phyloP scores from a whole-genome alignment of 2,888 invertebrate genomes.

The Chromoteleia sp. region DNA sequence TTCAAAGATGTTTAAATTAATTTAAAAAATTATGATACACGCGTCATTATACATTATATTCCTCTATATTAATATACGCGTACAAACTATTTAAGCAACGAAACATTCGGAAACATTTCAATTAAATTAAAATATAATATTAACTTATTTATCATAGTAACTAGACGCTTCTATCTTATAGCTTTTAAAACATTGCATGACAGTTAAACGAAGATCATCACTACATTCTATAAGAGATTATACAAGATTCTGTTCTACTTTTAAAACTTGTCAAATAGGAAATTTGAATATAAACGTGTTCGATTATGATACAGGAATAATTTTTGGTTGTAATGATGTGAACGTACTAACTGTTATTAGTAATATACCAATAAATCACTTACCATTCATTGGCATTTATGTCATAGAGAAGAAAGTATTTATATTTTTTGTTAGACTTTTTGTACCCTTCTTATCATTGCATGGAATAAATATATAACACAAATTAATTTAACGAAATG shows the following conservation, averaged over 20 bases:
- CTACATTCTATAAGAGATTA: conserved; percentile 24
- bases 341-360: conserved; percentile 40
- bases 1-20: too few relatives aligned
- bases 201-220: conserved; percentile 15
- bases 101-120: too few relatives aligned
- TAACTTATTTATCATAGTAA: not conserved
- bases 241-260: conserved; percentile 50
- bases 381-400: conserved; percentile 2
- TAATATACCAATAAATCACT: conserved; percentile 23
- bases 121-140: too few relatives aligned
- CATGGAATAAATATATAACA: too few relatives aligned
- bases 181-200: not conserved
- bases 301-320: conserved; percentile 19
- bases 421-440: not conserved
- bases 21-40: too few relatives aligned
- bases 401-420: conserved; percentile 5
- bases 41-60: too few relatives aligned
- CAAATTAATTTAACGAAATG: too few relatives aligned
- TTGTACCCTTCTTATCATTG: not conserved
- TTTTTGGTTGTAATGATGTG: conserved; percentile 27
- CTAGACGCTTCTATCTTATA: not conserved
- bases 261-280: conserved; percentile 46
- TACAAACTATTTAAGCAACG: too few relatives aligned
- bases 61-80: too few relatives aligned
- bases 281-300: conserved; percentile 40